These are phyloP conservation scores for Metallyticus violacea DNA, from an alignment of 2,888 invertebrate species.

Conservation along the genomic window DNA sequence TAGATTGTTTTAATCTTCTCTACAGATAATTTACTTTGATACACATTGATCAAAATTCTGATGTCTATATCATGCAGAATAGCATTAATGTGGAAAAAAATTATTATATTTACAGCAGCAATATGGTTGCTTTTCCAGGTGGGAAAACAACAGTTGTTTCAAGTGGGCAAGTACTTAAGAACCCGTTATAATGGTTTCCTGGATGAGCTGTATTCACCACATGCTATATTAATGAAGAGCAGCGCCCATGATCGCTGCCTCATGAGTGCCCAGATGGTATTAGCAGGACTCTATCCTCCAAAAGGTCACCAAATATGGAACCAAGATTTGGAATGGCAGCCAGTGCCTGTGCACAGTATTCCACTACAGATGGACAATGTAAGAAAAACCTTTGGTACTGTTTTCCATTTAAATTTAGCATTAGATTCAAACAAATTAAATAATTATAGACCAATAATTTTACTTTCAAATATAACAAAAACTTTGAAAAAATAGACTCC, in stretches of 20 bases:
- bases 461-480: no score
- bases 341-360: constrained; percentile 78
- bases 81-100: no score
- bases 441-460: no score
- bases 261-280: constrained; percentile 78
- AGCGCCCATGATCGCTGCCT: constrained; percentile 81
- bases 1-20: no score
- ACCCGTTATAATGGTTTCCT: constrained; percentile 65
- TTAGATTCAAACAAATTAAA: no score
- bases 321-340: constrained; percentile 70
- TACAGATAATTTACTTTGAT: no score
- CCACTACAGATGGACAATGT: constrained; percentile 60
- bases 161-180: constrained; percentile 69
- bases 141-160: constrained; percentile 72
- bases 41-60: no score
- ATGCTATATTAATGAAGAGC: constrained; percentile 62
- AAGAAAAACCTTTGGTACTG: not conserved
- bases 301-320: constrained; percentile 62
- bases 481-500: no score
- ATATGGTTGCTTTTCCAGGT: constrained; percentile 54
- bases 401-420: no score
- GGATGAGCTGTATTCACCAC: constrained; percentile 59
- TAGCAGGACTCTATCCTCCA: constrained; percentile 76
- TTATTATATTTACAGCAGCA: no score
- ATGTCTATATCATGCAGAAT: no score